A percentile compares a stretch with the other conserved stretches of the same genome.
Evolutionary conservation across 1,140 invertebrate species (phyloP).

Genomic region (Gyrodactylus bullatarudis): DNA sequence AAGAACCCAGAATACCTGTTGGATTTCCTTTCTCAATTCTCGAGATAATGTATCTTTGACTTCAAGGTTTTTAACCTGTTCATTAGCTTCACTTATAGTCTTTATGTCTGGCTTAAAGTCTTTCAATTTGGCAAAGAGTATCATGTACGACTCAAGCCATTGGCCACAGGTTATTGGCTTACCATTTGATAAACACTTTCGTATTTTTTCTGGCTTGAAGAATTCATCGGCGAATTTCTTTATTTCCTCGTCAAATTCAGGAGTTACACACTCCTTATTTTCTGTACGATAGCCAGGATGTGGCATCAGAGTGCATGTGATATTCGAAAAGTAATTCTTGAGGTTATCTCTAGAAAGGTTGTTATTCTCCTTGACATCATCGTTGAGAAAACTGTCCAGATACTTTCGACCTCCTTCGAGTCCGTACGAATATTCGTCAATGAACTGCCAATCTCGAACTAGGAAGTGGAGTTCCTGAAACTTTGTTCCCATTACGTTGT

Average conservation of each 20-base stretch:
- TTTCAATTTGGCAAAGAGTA: not conserved
- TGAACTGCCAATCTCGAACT: not conserved
- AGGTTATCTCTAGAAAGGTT: not conserved
- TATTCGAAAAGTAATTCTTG: not conserved
- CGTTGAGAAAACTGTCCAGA: not conserved
- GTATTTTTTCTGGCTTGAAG: not conserved
- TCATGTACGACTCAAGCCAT: not conserved
- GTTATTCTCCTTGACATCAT: not conserved
- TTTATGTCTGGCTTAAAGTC: not conserved
- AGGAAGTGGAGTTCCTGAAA: not conserved
- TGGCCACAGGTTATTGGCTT: not conserved
- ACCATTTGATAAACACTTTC: not conserved
- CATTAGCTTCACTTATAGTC: not conserved
- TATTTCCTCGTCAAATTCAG: not conserved
- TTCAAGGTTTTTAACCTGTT: not conserved
- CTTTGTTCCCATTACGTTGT: not conserved
- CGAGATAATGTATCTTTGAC: not conserved
- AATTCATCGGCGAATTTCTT: not conserved
- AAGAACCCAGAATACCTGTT: not conserved
- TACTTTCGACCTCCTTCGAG: not conserved
- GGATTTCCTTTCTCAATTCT: not conserved
- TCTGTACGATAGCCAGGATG: not conserved
- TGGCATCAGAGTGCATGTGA: not conserved
- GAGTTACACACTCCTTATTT: not conserved
- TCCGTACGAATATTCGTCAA: not conserved